These are phyloP conservation scores for Prinia subflava DNA, from an alignment of 2,113 vertebrate species.

Conservation along the genomic window DNA sequence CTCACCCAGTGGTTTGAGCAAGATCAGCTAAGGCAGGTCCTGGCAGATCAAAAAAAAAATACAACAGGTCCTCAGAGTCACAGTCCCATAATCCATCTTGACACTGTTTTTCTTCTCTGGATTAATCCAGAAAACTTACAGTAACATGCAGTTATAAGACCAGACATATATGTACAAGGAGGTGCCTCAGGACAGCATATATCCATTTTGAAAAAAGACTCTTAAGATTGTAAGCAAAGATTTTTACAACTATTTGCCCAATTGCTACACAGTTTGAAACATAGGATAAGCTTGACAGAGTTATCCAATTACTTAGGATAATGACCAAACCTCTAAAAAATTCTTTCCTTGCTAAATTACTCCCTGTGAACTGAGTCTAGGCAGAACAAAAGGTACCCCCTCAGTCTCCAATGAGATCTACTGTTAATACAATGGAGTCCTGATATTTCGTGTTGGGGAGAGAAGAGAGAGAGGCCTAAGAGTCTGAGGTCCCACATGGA, in stretches of 20 bases:
- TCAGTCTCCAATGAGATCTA: background rate
- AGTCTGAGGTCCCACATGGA: background rate
- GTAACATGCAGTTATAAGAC: background rate
- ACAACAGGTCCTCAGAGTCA: background rate
- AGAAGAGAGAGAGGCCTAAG: background rate
- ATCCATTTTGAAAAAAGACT: background rate
- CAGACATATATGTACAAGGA: background rate
- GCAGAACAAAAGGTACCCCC: background rate
- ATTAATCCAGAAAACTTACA: background rate
- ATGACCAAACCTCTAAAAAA: background rate
- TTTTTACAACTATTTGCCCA: background rate
- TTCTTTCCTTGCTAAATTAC: background rate
- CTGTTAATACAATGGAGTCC: background rate
- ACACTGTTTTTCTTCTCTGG: background rate
- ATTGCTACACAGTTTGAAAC: background rate
- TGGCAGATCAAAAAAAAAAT: background rate
- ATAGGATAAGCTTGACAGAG: background rate
- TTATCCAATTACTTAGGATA: background rate
- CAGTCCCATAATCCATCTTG: background rate
- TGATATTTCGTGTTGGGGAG: background rate
- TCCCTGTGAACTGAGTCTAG: background rate
- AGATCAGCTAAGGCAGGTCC: background rate
- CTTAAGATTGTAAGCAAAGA: background rate
- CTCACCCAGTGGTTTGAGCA: background rate
- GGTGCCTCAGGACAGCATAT: background rate